Base-by-base conservation (phyloP, 2,888 invertebrate species). In the Drosophila mimica region DNA sequence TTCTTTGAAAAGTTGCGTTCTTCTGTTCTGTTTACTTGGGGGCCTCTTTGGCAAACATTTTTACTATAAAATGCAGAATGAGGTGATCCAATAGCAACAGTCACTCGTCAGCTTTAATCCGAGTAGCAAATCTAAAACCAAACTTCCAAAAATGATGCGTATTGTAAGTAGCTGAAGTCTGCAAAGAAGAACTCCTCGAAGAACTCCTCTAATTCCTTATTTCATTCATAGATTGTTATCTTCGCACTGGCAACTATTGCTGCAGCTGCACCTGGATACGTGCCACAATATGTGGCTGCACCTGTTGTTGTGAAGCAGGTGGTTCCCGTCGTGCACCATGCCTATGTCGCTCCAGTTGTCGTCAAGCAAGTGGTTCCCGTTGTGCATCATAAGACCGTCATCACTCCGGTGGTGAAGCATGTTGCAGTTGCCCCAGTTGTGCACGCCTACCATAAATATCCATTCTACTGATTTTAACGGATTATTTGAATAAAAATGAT, bases 331-430 rank as follows among this genome's bases (percentile, higher is more conserved):
- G 46, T 46, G 20, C 46, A 46, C 0, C 46, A 46, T 13, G 0
- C 20, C 46, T 46, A 46, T 46, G 46, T 46, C 7, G 46, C 46
- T 7, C 46, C 46, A 15, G 46, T 46, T 13, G 46, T 46, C 13
- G 46, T 46, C 7, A 46, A 46, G 20, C 46, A 46, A 4, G 46
- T 46, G 15, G 46, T 46, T 13, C 46, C 46, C 20, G 46, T 46
- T 20, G 46, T 46, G 13, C 20, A 46, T 2, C 7, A 46, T 0
- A 46, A 46, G 20, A 46, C 46, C 20, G 0, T 46, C 20, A 20
- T 46, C 15, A 46, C 46, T 46, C 46, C 46, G 13, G 46, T 46
- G 46, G 46, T 46, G 13, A 46, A 46, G 20, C 46, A 46, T 46
- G 20, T 46, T 46, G 46, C 46, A 20, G 20, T 20, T 20, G 20